Evolutionary conservation across 37 sponge, comb jelly and placozoan genomes (phyloP).

Genomic region (Spongilla lacustris): DNA sequence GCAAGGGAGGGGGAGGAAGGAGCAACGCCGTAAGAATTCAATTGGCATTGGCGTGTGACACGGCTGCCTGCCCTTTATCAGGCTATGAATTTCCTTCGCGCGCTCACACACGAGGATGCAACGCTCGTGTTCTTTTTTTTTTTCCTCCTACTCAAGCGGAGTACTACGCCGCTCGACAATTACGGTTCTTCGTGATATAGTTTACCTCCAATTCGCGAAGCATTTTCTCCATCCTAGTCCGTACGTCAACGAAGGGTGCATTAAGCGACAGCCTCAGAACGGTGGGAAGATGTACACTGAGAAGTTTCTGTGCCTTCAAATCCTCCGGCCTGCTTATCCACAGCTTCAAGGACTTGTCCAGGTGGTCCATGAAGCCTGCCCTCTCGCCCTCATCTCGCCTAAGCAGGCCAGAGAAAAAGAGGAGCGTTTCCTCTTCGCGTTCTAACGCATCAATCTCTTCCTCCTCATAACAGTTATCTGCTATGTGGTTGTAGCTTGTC

Average conservation of each 20-base stretch:
- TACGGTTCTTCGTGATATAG: neutral
- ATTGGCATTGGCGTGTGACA: neutral
- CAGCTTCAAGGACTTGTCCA: constrained; percentile 9
- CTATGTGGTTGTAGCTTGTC: neutral
- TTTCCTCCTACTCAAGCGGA: neutral
- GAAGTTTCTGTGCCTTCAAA: constrained; percentile 20
- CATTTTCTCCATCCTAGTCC: constrained; percentile 23
- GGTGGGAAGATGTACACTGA: constrained; percentile 50
- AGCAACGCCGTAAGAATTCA: neutral
- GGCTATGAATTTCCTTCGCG: neutral
- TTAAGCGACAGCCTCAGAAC: constrained; percentile 39
- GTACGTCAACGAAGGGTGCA: constrained; percentile 68
- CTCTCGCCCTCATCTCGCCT: constrained; percentile 42
- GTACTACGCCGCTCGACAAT: neutral
- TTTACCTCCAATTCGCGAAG: constrained; percentile 55
- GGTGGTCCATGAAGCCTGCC: constrained; percentile 14
- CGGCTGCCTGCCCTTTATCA: neutral
- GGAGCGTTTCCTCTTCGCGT: constrained; percentile 44
- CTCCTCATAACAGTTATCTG: constrained; percentile 25
- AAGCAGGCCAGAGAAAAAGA: constrained; percentile 13
- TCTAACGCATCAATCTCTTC: neutral
- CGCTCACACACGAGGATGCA: neutral
- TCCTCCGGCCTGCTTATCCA: constrained; percentile 49
- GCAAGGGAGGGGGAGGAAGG: neutral
- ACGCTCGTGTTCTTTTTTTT: neutral